These are phyloP conservation scores for Chloromyia formosa DNA, from an alignment of 2,888 invertebrate genomes.

Conservation along the genomic window DNA sequence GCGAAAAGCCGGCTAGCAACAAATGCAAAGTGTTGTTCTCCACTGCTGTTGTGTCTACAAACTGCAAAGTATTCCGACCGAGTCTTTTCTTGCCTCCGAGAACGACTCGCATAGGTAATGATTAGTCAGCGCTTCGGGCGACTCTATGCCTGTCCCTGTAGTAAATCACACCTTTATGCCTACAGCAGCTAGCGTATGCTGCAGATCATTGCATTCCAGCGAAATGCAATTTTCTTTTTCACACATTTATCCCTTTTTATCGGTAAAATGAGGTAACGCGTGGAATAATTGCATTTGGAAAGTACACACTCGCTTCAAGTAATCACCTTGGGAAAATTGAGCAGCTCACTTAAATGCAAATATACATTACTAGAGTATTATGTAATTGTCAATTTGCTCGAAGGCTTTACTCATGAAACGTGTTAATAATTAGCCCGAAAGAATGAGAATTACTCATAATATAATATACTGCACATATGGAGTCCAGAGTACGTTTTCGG, in stretches of 20 bases:
- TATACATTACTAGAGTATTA: background rate
- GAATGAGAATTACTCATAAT: background rate
- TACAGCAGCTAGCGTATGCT: no score
- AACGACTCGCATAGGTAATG: slow-evolving; percentile 36
- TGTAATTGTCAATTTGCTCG: background rate
- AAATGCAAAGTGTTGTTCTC: background rate
- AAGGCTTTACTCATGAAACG: background rate
- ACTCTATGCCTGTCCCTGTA: background rate
- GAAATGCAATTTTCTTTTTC: no score
- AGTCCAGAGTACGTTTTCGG: no score
- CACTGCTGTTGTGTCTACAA: background rate
- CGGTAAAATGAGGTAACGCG: background rate
- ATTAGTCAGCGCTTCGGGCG: background rate
- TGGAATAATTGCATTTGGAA: background rate
- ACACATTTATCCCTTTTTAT: no score
- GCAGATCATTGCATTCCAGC: no score
- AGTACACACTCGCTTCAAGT: background rate
- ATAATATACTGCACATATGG: background rate
- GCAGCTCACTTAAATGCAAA: background rate
- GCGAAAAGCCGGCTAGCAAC: slow-evolving; percentile 29
- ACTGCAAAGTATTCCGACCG: background rate
- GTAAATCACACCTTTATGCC: no score
- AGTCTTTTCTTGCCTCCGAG: background rate
- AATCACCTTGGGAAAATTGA: background rate
- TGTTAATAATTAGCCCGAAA: background rate